Evolutionary conservation across 2,113 vertebrate species (phyloP), one percentile per base, ranked within the genome.

Genomic region (Otus sunia): DNA sequence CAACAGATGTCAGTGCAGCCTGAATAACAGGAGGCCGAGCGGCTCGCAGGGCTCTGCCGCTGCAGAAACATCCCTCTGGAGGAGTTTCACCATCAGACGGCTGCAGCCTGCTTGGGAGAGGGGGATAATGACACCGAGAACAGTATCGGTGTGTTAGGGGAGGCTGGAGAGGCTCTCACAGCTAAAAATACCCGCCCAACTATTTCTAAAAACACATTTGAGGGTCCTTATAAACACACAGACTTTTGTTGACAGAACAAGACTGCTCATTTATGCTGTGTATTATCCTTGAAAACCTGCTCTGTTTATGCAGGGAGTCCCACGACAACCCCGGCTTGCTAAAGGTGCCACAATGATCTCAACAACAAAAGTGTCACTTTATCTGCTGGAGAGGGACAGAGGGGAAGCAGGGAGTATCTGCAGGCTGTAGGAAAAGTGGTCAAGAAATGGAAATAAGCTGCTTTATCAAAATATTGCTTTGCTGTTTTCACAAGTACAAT

Each of bases 241-340:
- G 87, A 1, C 22, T 68, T 29, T 16, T 95, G 91, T 76, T 71
- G 73, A 93, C 77, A 50, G 94, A 94, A 79, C 68, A 85, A 81
- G 95, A 22, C 90, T 9, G 20, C 88, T 85, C 81, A n/a, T 92
- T 93, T 69, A 22, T 45, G 79, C 87, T 25, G 26, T 34, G 69
- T 92, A 79, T 96, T 88, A 92, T 97, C 92, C 92, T 92, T 89
- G 96, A 95, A 97, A 96, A 95, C 59, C 53, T 50, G 73, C 27
- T 62, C 56, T 90, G 82, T 94, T 94, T 80, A 18, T 26, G 90
- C 91, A 41, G 64, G 86, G 56, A 93, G 87, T 76, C 94, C 95
- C 73, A 59, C 32, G 95, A 92, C 92, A 90, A 41, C 39, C 86
- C 74, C 15, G 3, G 45, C 86, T 88, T 6, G 63, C 84, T 20